Percentiles rank a stretch among this genome's conserved stretches.
These are phyloP conservation scores for Cephalopholis sonnerati DNA, from an alignment of 2,113 vertebrate species.

Conservation along the genomic window DNA sequence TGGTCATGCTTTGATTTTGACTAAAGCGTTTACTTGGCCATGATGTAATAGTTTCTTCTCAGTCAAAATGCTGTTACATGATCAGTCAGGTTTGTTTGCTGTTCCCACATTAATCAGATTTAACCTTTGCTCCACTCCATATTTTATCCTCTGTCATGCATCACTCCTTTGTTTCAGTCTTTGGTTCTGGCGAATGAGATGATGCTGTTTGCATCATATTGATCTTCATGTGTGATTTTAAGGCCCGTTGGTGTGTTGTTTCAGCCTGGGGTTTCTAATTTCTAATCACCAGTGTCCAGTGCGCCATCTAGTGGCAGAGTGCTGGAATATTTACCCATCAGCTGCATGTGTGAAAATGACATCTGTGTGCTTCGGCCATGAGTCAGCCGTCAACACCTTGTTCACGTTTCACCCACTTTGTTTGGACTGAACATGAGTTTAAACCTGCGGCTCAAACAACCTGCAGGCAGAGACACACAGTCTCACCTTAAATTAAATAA, in stretches of 20 bases:
- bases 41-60: neutral
- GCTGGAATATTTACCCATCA: neutral
- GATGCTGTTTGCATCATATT: neutral
- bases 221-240: neutral
- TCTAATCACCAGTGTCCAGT: neutral
- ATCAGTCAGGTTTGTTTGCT: neutral
- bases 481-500: neutral
- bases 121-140: neutral
- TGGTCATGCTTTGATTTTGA: no score
- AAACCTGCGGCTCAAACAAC: neutral
- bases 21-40: no score
- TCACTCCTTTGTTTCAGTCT: no score
- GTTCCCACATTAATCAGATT: conserved; percentile 1
- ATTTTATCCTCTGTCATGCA: neutral
- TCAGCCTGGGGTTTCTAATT: neutral
- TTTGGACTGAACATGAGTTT: neutral
- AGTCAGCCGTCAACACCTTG: neutral
- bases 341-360: neutral
- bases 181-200: neutral
- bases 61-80: neutral
- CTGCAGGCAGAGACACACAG: neutral
- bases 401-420: neutral
- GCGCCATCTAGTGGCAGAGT: conserved; percentile 50
- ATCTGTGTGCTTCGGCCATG: neutral
- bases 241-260: neutral